Evolutionary conservation across 2,113 vertebrate species (phyloP).

Genomic region (Manacus vitellinus): DNA sequence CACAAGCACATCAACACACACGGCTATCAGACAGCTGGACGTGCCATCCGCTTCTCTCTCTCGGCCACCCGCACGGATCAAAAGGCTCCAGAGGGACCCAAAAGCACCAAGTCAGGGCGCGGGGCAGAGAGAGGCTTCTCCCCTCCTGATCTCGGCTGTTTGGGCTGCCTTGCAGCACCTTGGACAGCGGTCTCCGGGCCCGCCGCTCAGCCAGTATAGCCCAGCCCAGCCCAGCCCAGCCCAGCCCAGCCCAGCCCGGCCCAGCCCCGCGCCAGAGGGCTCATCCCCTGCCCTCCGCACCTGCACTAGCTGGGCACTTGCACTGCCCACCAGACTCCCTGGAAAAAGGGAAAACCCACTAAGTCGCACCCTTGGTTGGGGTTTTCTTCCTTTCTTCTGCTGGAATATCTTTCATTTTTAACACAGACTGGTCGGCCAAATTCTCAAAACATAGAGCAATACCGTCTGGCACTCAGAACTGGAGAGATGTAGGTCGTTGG

Average conservation of each 20-base stretch:
- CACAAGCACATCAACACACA: background rate
- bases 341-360: too few species aligned
- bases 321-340: background rate
- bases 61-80: background rate
- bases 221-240: too few species aligned
- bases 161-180: background rate
- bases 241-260: background rate
- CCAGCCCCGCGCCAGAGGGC: background rate
- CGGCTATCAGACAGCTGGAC: background rate
- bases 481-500: background rate
- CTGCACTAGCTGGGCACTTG: background rate
- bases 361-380: background rate
- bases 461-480: background rate
- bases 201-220: rapidly evolving
- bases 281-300: background rate
- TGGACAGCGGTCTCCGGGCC: background rate
- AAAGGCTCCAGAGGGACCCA: background rate
- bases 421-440: background rate
- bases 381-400: background rate
- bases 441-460: background rate
- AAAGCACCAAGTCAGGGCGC: background rate
- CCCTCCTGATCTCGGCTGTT: rapidly evolving
- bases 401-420: background rate
- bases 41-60: background rate
- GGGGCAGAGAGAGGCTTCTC: too few species aligned